Evolutionary conservation across 1,140 invertebrate species (phyloP).

Genomic region (Drosophila punjabiensis): DNA sequence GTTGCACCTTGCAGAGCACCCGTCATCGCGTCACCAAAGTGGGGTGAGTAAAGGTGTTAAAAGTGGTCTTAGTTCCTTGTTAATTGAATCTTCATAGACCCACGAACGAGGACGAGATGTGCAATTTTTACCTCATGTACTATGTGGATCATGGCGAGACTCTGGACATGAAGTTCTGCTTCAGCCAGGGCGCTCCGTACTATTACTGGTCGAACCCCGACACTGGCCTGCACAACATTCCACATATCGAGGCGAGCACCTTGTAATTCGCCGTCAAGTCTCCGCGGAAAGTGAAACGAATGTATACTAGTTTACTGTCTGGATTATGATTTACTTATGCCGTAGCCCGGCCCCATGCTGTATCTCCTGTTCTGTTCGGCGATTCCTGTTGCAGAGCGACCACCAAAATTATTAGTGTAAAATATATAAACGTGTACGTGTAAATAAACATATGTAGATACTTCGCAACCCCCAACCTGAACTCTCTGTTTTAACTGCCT

Average conservation of each 20-base stretch:
- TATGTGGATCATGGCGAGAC: conserved; percentile 95
- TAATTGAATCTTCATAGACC: conserved; percentile 86
- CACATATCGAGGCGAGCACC: conserved; percentile 89
- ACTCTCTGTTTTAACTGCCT: background rate
- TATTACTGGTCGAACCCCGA: conserved; percentile 91
- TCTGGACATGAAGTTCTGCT: conserved; percentile 94
- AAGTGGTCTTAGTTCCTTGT: background rate
- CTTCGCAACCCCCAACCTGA: conserved; percentile 29
- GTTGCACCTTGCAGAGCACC: conserved; percentile 95
- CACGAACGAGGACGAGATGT: conserved; percentile 99
- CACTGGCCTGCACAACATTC: conserved; percentile 91
- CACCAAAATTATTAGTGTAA: conserved; percentile 60
- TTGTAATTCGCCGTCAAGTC: conserved; percentile 75
- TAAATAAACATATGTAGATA: conserved; percentile 67
- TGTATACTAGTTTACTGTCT: conserved; percentile 74
- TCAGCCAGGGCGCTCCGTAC: conserved; percentile 91
- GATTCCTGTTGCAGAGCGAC: conserved; percentile 42
- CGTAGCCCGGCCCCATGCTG: conserved; percentile 69
- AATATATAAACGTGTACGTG: conserved; percentile 45
- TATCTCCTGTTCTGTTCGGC: conserved; percentile 57
- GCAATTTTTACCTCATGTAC: conserved; percentile 99
- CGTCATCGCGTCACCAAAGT: conserved; percentile 89
- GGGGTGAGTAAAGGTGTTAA: conserved; percentile 87
- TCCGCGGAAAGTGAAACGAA: conserved; percentile 48
- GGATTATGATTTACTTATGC: conserved; percentile 53